phyloP scores from a whole-genome alignment of 2,797 vertebrate genomes.

The Melanotaenia parkinsoni region DNA sequence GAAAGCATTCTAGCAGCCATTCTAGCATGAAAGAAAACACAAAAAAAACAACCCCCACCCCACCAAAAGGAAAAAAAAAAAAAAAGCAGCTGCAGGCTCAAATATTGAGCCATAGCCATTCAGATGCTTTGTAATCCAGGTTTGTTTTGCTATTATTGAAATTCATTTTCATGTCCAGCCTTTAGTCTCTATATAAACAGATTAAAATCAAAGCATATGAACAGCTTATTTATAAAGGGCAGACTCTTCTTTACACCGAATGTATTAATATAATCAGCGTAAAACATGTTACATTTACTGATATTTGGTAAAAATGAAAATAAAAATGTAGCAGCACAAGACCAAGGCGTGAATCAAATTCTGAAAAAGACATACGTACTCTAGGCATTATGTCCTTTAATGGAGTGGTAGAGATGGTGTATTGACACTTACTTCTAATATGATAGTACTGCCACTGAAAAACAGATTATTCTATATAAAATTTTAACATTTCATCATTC shows the following conservation, averaged over 20 bases:
- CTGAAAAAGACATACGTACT: too few species aligned
- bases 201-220: not conserved
- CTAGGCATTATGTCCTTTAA: too few species aligned
- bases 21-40: constrained; percentile 14
- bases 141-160: constrained; percentile 2
- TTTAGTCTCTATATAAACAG: not conserved
- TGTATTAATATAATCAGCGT: too few species aligned
- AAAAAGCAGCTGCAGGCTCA: constrained; percentile 40
- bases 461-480: not conserved
- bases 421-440: too few species aligned
- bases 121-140: not conserved
- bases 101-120: constrained; percentile 19
- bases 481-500: not conserved
- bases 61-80: not conserved
- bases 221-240: too few species aligned
- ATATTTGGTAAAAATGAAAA: not conserved
- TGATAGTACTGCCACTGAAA: too few species aligned
- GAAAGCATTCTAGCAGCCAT: constrained; percentile 10
- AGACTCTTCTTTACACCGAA: too few species aligned
- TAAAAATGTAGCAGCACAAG: too few species aligned
- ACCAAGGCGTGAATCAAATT: too few species aligned
- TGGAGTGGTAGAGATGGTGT: too few species aligned
- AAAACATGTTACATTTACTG: not conserved
- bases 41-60: too few species aligned
- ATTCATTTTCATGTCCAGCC: not conserved